phyloP scores from a whole-genome alignment of 2,113 vertebrate species.

The Silurus asotus region DNA sequence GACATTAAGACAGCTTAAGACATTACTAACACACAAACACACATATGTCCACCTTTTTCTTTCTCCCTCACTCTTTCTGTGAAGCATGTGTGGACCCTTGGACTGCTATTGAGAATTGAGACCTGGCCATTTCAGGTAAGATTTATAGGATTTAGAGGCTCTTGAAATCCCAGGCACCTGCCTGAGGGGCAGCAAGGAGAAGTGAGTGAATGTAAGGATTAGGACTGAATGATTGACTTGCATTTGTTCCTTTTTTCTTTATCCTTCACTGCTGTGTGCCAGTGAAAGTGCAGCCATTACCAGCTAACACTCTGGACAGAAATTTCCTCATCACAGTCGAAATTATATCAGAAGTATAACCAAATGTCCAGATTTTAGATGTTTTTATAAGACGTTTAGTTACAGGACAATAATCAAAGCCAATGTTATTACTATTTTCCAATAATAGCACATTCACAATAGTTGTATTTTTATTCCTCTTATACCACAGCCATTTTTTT shows the following conservation, averaged over 20 bases:
- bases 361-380: too few species aligned
- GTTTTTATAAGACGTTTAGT: neutral
- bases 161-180: slow-evolving; percentile 58
- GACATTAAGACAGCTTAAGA: slow-evolving; percentile 57
- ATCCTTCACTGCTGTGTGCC: slow-evolving; percentile 25
- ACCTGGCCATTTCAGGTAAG: slow-evolving; percentile 46
- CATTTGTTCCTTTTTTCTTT: slow-evolving; percentile 29
- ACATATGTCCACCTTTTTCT: neutral
- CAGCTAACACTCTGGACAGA: neutral
- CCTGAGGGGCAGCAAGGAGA: slow-evolving; percentile 47
- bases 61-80: neutral
- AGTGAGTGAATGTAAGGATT: slow-evolving; percentile 56
- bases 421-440: neutral
- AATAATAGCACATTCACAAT: neutral
- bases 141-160: slow-evolving; percentile 53
- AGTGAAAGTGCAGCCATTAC: slow-evolving; percentile 9
- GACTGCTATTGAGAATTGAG: slow-evolving; percentile 43
- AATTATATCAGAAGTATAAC: too few species aligned
- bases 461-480: neutral
- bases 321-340: neutral
- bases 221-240: slow-evolving; percentile 18
- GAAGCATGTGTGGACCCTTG: slow-evolving; percentile 27
- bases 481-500: neutral
- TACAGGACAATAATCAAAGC: neutral
- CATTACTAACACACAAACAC: slow-evolving; percentile 44